These are phyloP conservation scores for Halocaridina rubra DNA, from an alignment of 2,888 invertebrate species.

Conservation along the genomic window DNA sequence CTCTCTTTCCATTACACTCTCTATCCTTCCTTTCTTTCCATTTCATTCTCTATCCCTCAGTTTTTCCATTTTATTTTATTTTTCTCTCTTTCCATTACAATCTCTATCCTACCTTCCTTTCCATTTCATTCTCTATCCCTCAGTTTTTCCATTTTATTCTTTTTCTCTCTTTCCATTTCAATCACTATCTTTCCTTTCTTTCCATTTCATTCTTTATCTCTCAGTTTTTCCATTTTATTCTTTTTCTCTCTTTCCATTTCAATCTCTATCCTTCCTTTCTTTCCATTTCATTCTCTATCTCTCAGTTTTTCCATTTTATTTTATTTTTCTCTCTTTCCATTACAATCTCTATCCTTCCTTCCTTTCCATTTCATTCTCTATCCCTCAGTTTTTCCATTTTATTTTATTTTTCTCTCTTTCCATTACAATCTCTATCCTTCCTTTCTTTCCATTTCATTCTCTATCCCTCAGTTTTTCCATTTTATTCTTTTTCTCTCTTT, in stretches of 20 bases:
- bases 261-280: no score
- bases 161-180: no score
- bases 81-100: background rate
- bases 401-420: no score
- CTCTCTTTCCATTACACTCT: background rate
- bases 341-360: no score
- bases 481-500: background rate
- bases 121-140: no score
- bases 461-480: background rate
- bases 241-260: no score
- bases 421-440: no score
- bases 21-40: no score
- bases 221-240: background rate
- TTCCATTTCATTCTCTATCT: background rate
- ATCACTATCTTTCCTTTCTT: background rate
- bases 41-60: background rate
- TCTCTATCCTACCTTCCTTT: no score
- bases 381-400: no score
- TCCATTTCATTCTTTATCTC: background rate
- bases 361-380: no score
- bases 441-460: background rate
- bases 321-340: background rate
- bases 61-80: background rate
- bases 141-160: no score
- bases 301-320: background rate